A percentile compares a stretch with the other conserved stretches of the same genome.
phyloP scores from a whole-genome alignment of 2,888 invertebrate species.

The Callosobruchus maculatus region DNA sequence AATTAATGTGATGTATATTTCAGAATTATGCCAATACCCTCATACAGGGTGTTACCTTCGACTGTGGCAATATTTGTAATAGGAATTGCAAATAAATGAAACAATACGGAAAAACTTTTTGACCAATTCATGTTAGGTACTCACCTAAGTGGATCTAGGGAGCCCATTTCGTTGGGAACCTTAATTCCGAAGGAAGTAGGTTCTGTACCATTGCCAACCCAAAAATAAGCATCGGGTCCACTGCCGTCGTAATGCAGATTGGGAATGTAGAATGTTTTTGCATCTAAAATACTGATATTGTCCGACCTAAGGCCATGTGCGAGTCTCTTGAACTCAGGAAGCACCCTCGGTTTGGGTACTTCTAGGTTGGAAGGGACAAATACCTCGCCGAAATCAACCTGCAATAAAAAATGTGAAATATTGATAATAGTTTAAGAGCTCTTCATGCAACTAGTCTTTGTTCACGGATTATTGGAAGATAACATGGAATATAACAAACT shows the following conservation, averaged over 20 bases:
- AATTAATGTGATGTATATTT: no score
- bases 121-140: neutral
- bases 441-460: no score
- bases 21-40: no score
- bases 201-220: conserved; percentile 86
- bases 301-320: conserved; percentile 88
- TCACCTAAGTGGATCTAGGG: conserved; percentile 64
- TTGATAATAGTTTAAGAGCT: no score
- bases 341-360: conserved; percentile 73
- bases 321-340: conserved; percentile 82
- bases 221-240: conserved; percentile 90
- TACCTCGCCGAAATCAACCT: conserved; percentile 89
- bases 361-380: conserved; percentile 73
- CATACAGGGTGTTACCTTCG: no score
- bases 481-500: no score
- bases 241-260: conserved; percentile 90
- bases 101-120: no score
- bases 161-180: conserved; percentile 85
- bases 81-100: no score
- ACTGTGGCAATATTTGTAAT: no score
- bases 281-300: conserved; percentile 86
- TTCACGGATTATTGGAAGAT: no score
- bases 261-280: conserved; percentile 88
- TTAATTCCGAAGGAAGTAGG: conserved; percentile 80
- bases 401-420: conserved; percentile 26